Base-by-base conservation (phyloP, 2,888 invertebrate species). In the Esperia sulphurella region DNA sequence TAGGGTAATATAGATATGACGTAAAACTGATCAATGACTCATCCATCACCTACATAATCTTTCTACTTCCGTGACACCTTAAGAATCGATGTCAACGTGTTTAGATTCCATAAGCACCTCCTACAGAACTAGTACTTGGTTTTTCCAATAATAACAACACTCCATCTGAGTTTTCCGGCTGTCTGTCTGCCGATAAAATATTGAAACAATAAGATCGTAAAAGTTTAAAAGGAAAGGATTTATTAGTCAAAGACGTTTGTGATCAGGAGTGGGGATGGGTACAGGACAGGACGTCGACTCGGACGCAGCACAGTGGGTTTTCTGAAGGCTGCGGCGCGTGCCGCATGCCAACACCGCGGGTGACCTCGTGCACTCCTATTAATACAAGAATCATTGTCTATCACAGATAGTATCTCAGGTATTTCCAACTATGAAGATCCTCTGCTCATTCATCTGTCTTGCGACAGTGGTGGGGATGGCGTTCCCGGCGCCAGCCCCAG, bases 301-400 rank as follows among this genome's bases (percentile, higher is more conserved):
- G 53, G 70, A 68, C 79, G 62, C 63, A 60, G 63, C 79, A 79
- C 88, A 88, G 88, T 88, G 89, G 89, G 81, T 85, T 86, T 88
- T 87, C 87, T 85, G 89, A 89, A 88, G 89, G 89, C 89, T 88
- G 86, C 72, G 83, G 75, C 82, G 80, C 86, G 89, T 72, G 89
- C 81, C 88, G 89, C 89, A 89, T 89, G 89, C 88, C 85, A 89
- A 88, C 85, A 69, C 73, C 60, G 72, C 65, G 53, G 43, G 49
- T 74, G 86, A 84, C 87, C 88, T 88, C 84, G 85, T 58, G 51
- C 79, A 75, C 81, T 81, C 87, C 85, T 87, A 87, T 88, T 89
- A 87, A 89, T 81, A 88, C 85, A 73, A 82, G 79, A 82, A 73
- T 79, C 83, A 63, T 65, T 74, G 75, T 52, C 69, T 59, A 70